Percentiles rank a stretch among this genome's conserved stretches.
These are phyloP conservation scores for Aricia artaxerxes DNA, from an alignment of 2,888 invertebrate species.

Conservation along the genomic window DNA sequence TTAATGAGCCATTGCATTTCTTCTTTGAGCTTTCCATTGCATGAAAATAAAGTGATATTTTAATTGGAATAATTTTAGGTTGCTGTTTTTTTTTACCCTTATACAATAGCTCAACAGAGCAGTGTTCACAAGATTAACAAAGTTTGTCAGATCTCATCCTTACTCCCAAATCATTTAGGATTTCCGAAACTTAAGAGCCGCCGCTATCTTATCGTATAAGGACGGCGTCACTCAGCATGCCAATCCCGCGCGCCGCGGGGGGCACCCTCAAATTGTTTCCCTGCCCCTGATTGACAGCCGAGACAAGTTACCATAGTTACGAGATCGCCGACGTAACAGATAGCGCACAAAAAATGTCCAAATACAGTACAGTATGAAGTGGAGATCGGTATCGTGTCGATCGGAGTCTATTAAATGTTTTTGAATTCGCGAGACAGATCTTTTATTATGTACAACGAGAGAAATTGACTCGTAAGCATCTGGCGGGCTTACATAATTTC, in stretches of 20 bases:
- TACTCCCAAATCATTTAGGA: constrained; percentile 46
- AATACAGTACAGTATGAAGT: constrained; percentile 17
- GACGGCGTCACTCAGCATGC: constrained; percentile 79
- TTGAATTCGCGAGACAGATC: background rate
- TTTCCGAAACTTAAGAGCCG: constrained; percentile 73
- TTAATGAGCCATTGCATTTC: no score
- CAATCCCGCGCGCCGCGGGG: constrained; percentile 72
- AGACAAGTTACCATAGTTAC: constrained; percentile 14
- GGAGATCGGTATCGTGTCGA: background rate
- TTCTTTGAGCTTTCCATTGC: no score
- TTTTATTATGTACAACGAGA: background rate
- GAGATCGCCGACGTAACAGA: background rate
- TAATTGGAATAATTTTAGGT: no score
- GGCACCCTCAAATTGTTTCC: constrained; percentile 66
- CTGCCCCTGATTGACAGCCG: constrained; percentile 30
- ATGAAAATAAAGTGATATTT: no score
- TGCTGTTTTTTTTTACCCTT: no score
- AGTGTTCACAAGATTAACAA: no score
- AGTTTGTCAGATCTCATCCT: background rate
- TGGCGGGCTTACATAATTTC: no score
- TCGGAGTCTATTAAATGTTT: background rate
- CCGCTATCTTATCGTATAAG: constrained; percentile 79
- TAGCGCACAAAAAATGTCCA: background rate
- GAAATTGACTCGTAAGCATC: background rate
- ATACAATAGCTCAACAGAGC: no score